Base-by-base conservation (phyloP, 2,888 invertebrate species). In the Volucella bombylans region DNA sequence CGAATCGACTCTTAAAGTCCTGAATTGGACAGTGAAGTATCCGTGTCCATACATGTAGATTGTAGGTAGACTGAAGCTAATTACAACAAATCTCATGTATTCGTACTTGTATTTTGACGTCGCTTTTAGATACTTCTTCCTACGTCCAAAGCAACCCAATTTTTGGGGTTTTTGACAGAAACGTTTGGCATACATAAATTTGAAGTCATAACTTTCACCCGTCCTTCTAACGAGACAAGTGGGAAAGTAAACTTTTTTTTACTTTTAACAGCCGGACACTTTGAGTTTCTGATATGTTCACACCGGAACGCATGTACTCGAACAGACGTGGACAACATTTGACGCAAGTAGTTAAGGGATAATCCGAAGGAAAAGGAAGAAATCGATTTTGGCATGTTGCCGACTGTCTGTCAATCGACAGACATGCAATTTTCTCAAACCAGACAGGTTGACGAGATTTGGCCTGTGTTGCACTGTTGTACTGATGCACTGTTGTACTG, bases 371-470 rank as follows among this genome's bases (percentile, higher is more conserved):
- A 55, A 50, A 23, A 23, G 49, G 72, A 77, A 54, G 38, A 57
- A 59, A 73, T 61, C 47, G 83, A 50, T 14, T 80, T 71, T 72
- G 80, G 83, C 67, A 80, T 76, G 80, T 80, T 80, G 74, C 85
- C 85, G 50, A 59, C 47, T 76, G 71, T 67, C 81, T 57, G 81
- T 81, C 85, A 77, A 76, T 81, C 72, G 85, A 59, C 76, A 77
- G 61, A 47, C 85, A 85, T 76, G 83, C 83, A 72, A 80, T 80
- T 31, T 31, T 71, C 54, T 39, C 67, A 81, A 81, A 72, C 72
- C 47, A 76, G 85, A 81, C 81, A 81, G 76, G 72, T 81, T 85
- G 85, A 85, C 85, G 85, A 85, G 85, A 81, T 85, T 81, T 68
- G 64, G 64, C 72, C 6, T 6, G 0, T 72, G 74, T 62, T 73